These are phyloP conservation scores for Lates calcarifer DNA, from an alignment of 2,113 vertebrate species.

Conservation along the genomic window DNA sequence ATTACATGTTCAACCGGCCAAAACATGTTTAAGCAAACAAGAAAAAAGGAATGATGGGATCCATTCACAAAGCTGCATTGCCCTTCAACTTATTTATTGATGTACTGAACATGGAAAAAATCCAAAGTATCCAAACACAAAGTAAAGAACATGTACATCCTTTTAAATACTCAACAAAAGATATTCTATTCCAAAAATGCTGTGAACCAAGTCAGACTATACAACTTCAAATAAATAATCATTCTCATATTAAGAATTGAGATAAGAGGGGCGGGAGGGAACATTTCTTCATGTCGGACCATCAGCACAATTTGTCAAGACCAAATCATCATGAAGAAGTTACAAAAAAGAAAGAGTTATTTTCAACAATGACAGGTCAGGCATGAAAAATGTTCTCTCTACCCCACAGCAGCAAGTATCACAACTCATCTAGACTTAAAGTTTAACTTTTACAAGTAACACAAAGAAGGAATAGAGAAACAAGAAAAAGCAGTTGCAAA, in stretches of 20 bases:
- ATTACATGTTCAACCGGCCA: neutral
- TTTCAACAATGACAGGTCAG: conserved; percentile 84
- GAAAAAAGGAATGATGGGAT: conserved; percentile 51
- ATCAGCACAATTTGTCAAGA: conserved; percentile 55
- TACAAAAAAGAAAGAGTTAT: conserved; percentile 53
- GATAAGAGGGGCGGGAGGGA: conserved; percentile 88
- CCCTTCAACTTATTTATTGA: conserved; percentile 99
- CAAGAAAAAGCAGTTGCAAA: conserved; percentile 90
- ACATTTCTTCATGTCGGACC: conserved; percentile 87
- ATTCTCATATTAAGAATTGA: conserved; percentile 95
- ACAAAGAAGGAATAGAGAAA: conserved; percentile 79
- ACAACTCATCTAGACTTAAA: conserved; percentile 92
- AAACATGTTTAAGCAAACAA: neutral
- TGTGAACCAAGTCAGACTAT: conserved; percentile 96
- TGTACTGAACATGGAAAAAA: conserved; percentile 99
- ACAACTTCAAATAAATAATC: conserved; percentile 98
- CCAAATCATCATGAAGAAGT: conserved; percentile 51
- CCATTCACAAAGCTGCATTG: conserved; percentile 78
- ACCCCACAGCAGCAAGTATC: conserved; percentile 91
- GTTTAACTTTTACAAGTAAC: conserved; percentile 86
- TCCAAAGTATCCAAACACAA: conserved; percentile 99
- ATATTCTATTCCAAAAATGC: conserved; percentile 92
- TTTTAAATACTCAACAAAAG: conserved; percentile 98
- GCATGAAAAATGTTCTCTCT: conserved; percentile 86
- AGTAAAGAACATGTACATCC: conserved; percentile 98